These are phyloP conservation scores for Leptinotarsa texana DNA, from an alignment of 1,140 invertebrate genomes.

Conservation along the genomic window DNA sequence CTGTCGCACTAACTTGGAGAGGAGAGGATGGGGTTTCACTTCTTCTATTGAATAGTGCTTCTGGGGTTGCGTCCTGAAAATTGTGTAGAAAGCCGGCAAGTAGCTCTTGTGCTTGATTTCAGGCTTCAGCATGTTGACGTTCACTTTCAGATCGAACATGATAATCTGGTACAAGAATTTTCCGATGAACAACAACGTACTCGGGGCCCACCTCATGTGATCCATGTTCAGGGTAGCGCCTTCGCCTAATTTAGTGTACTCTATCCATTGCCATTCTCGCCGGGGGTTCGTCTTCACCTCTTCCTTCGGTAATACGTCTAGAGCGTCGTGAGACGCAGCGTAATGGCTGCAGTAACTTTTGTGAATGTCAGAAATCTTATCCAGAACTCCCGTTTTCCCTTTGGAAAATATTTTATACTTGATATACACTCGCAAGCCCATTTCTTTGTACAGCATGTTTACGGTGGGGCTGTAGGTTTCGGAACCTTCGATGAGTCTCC, in stretches of 20 bases:
- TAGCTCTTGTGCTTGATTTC: constrained; percentile 60
- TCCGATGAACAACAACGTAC: constrained; percentile 64
- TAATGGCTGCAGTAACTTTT: constrained; percentile 47
- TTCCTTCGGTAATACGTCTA: constrained; percentile 51
- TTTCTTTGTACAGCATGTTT: constrained; percentile 64
- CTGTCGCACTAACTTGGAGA: constrained; percentile 69
- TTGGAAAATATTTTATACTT: constrained; percentile 69
- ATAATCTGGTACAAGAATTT: constrained; percentile 88
- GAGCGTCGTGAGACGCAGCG: constrained; percentile 44
- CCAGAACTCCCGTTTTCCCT: constrained; percentile 64
- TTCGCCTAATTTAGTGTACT: constrained; percentile 59
- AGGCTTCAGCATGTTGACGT: constrained; percentile 67
- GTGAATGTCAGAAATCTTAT: constrained; percentile 63
- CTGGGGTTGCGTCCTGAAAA: constrained; percentile 70
- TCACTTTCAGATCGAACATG: constrained; percentile 81
- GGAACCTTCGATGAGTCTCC: constrained; percentile 69
- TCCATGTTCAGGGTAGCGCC: constrained; percentile 64
- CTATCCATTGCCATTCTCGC: constrained; percentile 73
- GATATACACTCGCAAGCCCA: constrained; percentile 71
- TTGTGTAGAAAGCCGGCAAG: constrained; percentile 80
- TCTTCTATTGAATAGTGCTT: constrained; percentile 64
- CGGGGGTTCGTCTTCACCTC: constrained; percentile 64
- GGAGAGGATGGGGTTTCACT: constrained; percentile 81
- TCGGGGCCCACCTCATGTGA: constrained; percentile 67
- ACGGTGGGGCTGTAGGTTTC: constrained; percentile 78